These are phyloP conservation scores for Ptiloglossa arizonensis DNA, from an alignment of 1,140 invertebrate genomes.

Conservation along the genomic window DNA sequence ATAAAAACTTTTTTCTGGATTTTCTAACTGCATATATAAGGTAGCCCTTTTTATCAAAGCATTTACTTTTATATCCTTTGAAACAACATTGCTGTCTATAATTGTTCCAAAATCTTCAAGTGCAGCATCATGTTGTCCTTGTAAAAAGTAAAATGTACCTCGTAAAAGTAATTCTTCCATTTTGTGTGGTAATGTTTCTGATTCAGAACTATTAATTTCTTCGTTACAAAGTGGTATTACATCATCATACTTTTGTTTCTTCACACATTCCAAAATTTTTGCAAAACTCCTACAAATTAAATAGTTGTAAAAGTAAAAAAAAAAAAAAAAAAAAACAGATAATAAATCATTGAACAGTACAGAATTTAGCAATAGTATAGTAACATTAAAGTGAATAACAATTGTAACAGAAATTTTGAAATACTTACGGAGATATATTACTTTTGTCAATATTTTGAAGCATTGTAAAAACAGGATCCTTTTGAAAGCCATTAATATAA, in stretches of 20 bases:
- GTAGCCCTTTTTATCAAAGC: conserved; percentile 95
- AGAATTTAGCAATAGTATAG: no score
- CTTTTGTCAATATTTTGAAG: conserved; percentile 58
- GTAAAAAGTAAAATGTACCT: conserved; percentile 91
- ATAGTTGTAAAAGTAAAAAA: conserved; percentile 15
- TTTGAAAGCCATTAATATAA: conserved; percentile 92
- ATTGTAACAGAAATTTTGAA: conserved; percentile 9
- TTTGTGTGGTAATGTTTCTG: conserved; percentile 80
- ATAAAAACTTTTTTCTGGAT: conserved; percentile 87
- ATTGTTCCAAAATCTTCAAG: conserved; percentile 87
- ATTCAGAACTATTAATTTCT: conserved; percentile 86
- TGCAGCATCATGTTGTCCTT: conserved; percentile 87
- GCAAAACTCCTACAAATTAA: conserved; percentile 61
- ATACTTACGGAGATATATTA: conserved; percentile 65
- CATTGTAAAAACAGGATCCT: conserved; percentile 87
- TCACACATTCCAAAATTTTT: conserved; percentile 81
- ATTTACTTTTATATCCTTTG: conserved; percentile 88
- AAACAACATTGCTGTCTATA: conserved; percentile 83
- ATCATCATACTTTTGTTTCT: conserved; percentile 88
- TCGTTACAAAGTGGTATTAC: conserved; percentile 90
- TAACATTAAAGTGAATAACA: conserved; percentile 20
- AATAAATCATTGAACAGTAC: no score
- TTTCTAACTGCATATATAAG: conserved; percentile 90
- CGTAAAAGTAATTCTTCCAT: conserved; percentile 89
- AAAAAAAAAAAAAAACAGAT: conserved; percentile 13